Percentiles rank a stretch among this genome's conserved stretches.
Evolutionary conservation across 2,888 invertebrate species (phyloP).

Genomic region (Drosophila meridiana): DNA sequence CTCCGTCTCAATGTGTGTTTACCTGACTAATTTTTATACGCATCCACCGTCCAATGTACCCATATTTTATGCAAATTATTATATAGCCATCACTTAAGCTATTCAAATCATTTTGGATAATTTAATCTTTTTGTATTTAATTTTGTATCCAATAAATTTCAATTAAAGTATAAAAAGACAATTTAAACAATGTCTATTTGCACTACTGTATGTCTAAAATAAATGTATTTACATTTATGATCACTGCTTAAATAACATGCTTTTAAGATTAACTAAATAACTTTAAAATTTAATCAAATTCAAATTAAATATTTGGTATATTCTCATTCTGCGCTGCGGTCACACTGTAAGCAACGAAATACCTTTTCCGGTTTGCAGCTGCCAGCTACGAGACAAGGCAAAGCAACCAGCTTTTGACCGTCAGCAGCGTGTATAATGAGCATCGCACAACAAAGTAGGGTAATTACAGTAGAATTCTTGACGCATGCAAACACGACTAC

Average conservation of each 20-base stretch:
- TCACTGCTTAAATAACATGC: neutral
- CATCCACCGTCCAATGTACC: conserved; percentile 13
- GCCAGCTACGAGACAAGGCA: neutral
- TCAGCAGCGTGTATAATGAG: conserved; percentile 57
- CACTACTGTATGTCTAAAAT: too few relatives aligned
- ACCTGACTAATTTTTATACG: conserved; percentile 46
- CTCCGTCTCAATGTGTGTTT: conserved; percentile 39
- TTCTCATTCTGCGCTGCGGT: neutral
- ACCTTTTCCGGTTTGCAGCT: neutral
- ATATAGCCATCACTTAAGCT: neutral
- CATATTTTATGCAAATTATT: conserved; percentile 21
- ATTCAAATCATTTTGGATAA: conserved; percentile 13
- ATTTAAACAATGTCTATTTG: neutral
- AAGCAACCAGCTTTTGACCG: conserved; percentile 39
- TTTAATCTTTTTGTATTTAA: neutral
- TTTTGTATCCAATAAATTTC: neutral
- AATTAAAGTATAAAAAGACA: neutral
- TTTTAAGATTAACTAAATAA: neutral
- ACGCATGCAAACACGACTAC: neutral
- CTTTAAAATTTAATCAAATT: neutral
- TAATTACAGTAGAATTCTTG: conserved; percentile 28
- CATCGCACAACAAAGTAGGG: conserved; percentile 48
- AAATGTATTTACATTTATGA: too few relatives aligned
- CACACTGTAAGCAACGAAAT: conserved; percentile 13
- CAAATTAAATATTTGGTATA: neutral